Evolutionary conservation across 2,888 invertebrate species (phyloP).

Genomic region (Spisula subtruncata): DNA sequence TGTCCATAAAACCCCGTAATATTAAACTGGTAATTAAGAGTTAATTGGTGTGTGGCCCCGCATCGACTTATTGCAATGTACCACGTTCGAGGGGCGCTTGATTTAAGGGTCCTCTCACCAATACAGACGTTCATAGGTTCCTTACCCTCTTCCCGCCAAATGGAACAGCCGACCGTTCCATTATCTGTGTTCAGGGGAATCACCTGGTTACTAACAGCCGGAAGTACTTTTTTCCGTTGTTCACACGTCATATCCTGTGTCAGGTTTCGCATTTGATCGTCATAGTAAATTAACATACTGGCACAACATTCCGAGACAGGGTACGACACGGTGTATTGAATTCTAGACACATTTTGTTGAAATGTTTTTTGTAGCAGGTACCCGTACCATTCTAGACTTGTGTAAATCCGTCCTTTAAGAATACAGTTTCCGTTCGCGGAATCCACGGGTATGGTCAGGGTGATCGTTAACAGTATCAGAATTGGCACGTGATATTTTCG

Average conservation of each 20-base stretch:
- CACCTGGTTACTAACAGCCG: constrained; percentile 81
- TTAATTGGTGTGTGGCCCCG: constrained; percentile 72
- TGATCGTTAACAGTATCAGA: constrained; percentile 16
- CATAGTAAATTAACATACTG: constrained; percentile 83
- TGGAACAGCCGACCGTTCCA: constrained; percentile 78
- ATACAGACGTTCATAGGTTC: constrained; percentile 81
- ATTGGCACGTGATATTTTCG: background rate
- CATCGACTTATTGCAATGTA: constrained; percentile 83
- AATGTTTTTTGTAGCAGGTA: constrained; percentile 83
- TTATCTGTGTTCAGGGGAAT: constrained; percentile 80
- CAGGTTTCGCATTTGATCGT: constrained; percentile 80
- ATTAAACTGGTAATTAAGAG: constrained; percentile 83
- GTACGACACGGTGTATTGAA: constrained; percentile 83
- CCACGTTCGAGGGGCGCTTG: constrained; percentile 82
- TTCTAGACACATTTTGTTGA: constrained; percentile 79
- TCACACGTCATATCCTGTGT: constrained; percentile 80
- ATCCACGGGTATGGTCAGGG: constrained; percentile 36
- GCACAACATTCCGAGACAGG: constrained; percentile 83
- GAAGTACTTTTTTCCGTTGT: constrained; percentile 78
- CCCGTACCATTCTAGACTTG: constrained; percentile 82
- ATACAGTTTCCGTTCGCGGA: constrained; percentile 69
- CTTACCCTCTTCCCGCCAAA: constrained; percentile 75
- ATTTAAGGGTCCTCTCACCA: constrained; percentile 82
- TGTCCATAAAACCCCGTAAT: constrained; percentile 82
- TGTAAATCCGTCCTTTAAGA: constrained; percentile 80